These are phyloP conservation scores for Melipona beecheii DNA, from an alignment of 2,888 invertebrate species.

Conservation along the genomic window DNA sequence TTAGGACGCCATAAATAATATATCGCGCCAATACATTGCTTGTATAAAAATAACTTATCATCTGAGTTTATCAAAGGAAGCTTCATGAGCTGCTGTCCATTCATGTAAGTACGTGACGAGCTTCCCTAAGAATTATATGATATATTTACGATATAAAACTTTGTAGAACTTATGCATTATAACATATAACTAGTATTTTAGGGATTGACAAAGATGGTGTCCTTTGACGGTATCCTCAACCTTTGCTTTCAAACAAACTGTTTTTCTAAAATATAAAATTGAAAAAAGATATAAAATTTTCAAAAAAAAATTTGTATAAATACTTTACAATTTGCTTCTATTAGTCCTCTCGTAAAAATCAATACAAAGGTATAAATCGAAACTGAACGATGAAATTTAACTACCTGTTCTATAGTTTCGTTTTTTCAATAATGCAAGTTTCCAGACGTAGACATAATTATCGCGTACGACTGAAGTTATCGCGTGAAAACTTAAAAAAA, in stretches of 20 bases:
- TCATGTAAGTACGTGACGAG: slow-evolving; percentile 77
- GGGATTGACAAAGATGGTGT: slow-evolving; percentile 50
- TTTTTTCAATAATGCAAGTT: background rate
- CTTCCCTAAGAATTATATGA: slow-evolving; percentile 12
- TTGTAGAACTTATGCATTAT: slow-evolving; percentile 14
- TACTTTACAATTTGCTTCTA: background rate
- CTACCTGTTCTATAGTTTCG: background rate
- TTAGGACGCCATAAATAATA: slow-evolving; percentile 56
- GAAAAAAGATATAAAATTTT: background rate
- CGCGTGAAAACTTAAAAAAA: background rate
- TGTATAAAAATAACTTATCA: slow-evolving; percentile 51
- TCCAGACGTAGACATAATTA: background rate
- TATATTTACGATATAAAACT: slow-evolving; percentile 1
- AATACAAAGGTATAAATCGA: background rate
- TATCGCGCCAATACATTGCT: slow-evolving; percentile 39
- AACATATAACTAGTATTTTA: slow-evolving; percentile 41
- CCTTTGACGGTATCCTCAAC: background rate
- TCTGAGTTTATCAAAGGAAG: slow-evolving; percentile 66
- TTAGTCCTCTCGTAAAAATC: background rate
- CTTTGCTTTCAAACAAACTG: background rate
- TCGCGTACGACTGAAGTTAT: background rate
- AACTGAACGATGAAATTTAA: background rate
- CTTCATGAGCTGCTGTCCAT: slow-evolving; percentile 82
- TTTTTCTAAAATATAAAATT: background rate
- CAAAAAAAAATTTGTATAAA: background rate